Evolutionary conservation across 2,797 vertebrate genomes (phyloP), one percentile per base, ranked within the genome.

Genomic region (Acomys russatus): DNA sequence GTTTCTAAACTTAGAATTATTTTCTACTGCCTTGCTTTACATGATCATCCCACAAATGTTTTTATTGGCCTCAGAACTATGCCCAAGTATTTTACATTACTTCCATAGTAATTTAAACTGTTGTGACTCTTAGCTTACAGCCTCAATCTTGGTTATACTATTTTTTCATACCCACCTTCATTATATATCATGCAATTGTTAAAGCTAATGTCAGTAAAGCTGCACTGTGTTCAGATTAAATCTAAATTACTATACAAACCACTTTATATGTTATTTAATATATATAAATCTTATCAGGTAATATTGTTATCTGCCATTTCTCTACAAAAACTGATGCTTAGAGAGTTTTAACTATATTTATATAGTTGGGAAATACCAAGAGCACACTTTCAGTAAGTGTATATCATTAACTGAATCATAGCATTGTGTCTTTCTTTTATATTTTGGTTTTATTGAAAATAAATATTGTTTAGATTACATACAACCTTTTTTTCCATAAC

Each of bases 1-100:
- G 78, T 14, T 63, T 91, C 68, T 83, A 15, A 23, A 83, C 9
- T 68, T 22, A n/a, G 63, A 51, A 33, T 22, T 28, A 49, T 49
- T 66, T 49, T 15, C 61, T 33, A 20, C 28, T 38, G 28, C 28
- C 5, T 20, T 64, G 17, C 61, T 66, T 84, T 49, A 30, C 17
- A 66, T 66, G 44, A 66, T 49, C 3, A 51, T 22, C 64, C 18
- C 64, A 33, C 17, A 49, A 49, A 49, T 74, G 15, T 11, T 94
- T 94, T 80, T 59, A 51, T 38, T 78, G 80, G 61, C 20, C 64
- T 84, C 70, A 83, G 84, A 87, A 15, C 33, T 83, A n/a, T 78
- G 20, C 63, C 14, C 66, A 73, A 49, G 33, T 64, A 49, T 74
- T 93, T 38, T 89, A 9, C n/a, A 85, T 85, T 20, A 68, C 28